Base-by-base conservation (phyloP, 2,888 invertebrate genomes). In the Patella caerulea region DNA sequence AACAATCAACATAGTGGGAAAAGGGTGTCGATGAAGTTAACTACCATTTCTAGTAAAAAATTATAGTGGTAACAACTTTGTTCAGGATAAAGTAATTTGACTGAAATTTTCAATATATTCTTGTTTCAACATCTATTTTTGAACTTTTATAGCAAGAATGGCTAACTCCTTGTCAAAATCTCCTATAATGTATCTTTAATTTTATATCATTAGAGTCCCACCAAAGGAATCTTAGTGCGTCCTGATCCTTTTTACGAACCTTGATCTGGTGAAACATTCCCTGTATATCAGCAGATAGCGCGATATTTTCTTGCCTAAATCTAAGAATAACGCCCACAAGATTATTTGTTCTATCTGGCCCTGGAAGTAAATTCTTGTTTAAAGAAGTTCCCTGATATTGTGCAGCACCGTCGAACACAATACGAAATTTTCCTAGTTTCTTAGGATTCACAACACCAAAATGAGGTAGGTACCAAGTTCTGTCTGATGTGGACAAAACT, bases 291-390 rank as follows among this genome's bases (percentile, higher is more conserved):
- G 77, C 82, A 71, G 78, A 81, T 1, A 84, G 24, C 34, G 81
- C 83, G n/a, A 83, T 72, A 17, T 74, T 73, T 55, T 84, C 79
- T 69, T 83, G 72, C 52, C 84, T 53, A 72, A 84, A 84, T 52
- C 82, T 72, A 2, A 78, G 54, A 15, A 84, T 69, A 15, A 80
- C 83, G 12, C 82, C 84, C 17, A 84, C 19, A 19, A 84, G 75
- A 52, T 71, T 82, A 56, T 84, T 84, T n/a, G 76, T 81, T 12
- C 83, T 75, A 73, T 85, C 83, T 14, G 85, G 83, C 1, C 84
- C 84, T 56, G 78, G 82, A 14, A 83, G 29, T 15, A 84, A 72
- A 34, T 78, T 65, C 14, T 78, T 72, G 65, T 83, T 84, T n/a
- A 84, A 72, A 14, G 82, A 83, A 2, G 75, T 69, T 3, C 82